Conservation (phyloP, 2,888 invertebrate genomes). For the Anaspis maculata region DNA sequence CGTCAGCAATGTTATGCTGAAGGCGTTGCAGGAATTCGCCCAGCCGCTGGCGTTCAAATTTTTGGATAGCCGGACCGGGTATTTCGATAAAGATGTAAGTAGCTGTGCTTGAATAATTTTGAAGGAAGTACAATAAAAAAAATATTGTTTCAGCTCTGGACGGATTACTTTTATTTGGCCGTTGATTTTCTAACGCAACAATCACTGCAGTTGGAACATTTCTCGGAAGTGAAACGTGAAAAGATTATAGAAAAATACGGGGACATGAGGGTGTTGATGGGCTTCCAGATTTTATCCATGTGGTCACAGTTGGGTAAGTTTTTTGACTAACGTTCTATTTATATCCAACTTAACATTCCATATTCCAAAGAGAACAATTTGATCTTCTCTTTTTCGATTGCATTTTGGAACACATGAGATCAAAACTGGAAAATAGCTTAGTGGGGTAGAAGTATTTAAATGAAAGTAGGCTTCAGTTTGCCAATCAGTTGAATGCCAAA, state of each 20-base stretch:
- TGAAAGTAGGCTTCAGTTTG: too few species aligned
- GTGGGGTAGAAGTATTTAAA: too few species aligned
- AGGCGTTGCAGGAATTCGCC: conserved; percentile 79
- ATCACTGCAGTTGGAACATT: conserved; percentile 70
- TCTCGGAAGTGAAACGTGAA: conserved; percentile 70
- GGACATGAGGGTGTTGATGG: conserved; percentile 89
- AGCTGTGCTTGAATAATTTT: too few species aligned
- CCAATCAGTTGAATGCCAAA: too few species aligned
- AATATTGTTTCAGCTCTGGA: conserved; percentile 45
- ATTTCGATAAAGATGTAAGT: conserved; percentile 67
- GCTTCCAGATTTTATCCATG: conserved; percentile 82
- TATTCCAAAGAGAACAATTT: too few species aligned
- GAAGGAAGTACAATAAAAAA: too few species aligned
- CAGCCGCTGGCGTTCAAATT: conserved; percentile 81
- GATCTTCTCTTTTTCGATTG: too few species aligned
- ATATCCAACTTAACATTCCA: too few species aligned
- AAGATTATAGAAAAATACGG: conserved; percentile 73
- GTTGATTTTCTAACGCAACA: conserved; percentile 76
- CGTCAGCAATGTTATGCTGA: conserved; percentile 76
- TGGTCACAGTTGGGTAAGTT: conserved; percentile 77
- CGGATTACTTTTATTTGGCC: conserved; percentile 69
- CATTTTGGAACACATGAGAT: too few species aligned
- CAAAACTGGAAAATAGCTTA: too few species aligned
- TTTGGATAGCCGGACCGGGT: conserved; percentile 57
- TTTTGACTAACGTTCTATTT: too few species aligned